Evolutionary conservation across 2,797 vertebrate species (phyloP), one percentile per base, ranked within the genome.

Genomic region (Enteromius mattozi): DNA sequence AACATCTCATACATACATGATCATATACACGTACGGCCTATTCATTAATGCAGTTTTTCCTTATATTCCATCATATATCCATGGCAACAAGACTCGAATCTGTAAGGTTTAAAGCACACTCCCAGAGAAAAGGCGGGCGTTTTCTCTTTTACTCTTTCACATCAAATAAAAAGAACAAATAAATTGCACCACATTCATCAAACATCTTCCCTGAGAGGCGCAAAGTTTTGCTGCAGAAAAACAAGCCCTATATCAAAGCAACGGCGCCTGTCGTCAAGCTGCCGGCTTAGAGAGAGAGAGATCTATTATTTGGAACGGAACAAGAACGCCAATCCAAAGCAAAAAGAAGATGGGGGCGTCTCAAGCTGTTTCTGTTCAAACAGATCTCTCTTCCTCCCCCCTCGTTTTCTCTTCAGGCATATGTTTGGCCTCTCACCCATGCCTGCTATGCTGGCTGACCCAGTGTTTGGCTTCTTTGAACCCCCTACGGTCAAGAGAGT

Each of bases 401-500:
- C 33, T 66, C 56, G 45, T 82, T 69, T 80, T 86, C 87, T 90
- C 89, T 85, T 86, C 78, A 84, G 83, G 93, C 92, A 93, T 94
- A 91, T 93, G 94, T 95, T 90, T 92, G 94, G 92, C 92, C 92
- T 91, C 93, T 95, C 95, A 96, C 97, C 97, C 96, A 92, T 24
- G 75, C 74, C 92, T 91, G 90, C 94, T 92, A 1, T 95, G 96
- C 92, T 91, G 91, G 90, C 88, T 93, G 95, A 96, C 96, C 96
- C 84, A 90, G 91, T 93, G 93, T 95, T 96, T 95, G 95, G 95
- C 95, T 88, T 94, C 93, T 92, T 91, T 94, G 94, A 95, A 88
- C 95, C 95, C 94, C 93, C 95, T 94, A 96, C 95, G 93, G 92
- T 94, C 93, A 93, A 94, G 94, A 91, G 94, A 96, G 96, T 96